Base-by-base conservation (phyloP, 1,140 invertebrate genomes). In the Bombus impatiens region DNA sequence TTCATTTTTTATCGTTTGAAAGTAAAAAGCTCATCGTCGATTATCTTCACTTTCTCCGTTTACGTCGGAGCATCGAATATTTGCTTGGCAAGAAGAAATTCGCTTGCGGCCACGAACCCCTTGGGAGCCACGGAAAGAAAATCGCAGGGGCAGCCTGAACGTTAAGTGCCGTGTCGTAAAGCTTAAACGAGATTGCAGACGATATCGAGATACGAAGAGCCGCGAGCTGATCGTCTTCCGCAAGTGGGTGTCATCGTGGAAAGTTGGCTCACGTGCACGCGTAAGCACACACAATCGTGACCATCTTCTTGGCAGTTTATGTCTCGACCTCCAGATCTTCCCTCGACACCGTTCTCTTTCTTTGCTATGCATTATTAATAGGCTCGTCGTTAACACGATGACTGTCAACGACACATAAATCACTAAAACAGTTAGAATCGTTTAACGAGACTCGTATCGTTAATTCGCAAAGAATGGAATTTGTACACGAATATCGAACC, bases 361-460 rank as follows among this genome's bases (percentile, higher is more conserved):
- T 77, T 57, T 82, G 67, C 67, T 72, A 70, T 76, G 80, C 59
- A 77, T 91, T 80, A 88, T 90, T 88, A 89, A 87, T 79, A 71
- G 47, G 53, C 22, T 59, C 59, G 42, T 32, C 68, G 53, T 74
- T 85, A 65, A 87, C 79, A n/a, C 40, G 72, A 40, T 71, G n/a
- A 59, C 65, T 40, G 35, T 71, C 67, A 37, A 44, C 67, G 76
- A n/a, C 67, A 44, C 70, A 78, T 89, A 89, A 89, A 89, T 89
- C 87, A 89, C 72, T 72, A 47, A 79, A 78, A 79, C 62, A 32
- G 53, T 37, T 28, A 40, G 35, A 12, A 15, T 84, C 75, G 47
- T 32, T 84, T 47, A 84, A 84, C 65, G 76, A 62, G 53, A 28
- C 83, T 71, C 76, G 35, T 42, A 78, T 18, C 1, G 35, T 68